These are phyloP conservation scores for Galago senegalensis DNA, from an alignment of 2,797 vertebrate genomes.

Conservation along the genomic window DNA sequence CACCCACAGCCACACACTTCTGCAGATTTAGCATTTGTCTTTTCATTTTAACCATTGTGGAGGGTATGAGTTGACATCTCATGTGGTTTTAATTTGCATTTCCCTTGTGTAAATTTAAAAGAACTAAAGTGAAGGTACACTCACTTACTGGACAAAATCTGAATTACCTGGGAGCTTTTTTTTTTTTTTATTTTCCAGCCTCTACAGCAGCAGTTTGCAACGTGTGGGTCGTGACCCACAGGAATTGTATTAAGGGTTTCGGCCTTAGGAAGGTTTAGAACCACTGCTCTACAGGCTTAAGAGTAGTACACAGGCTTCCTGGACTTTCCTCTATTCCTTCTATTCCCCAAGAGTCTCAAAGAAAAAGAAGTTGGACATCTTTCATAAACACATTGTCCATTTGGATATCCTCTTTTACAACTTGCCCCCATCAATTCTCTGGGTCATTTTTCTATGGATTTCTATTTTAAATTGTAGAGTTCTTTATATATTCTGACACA, in stretches of 20 bases:
- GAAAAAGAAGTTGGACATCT: neutral
- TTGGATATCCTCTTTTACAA: neutral
- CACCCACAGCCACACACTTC: neutral
- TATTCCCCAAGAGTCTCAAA: neutral
- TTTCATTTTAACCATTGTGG: neutral
- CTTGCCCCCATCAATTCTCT: neutral
- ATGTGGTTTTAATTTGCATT: neutral
- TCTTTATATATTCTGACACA: neutral
- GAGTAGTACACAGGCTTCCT: neutral
- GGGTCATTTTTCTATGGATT: conserved; percentile 6
- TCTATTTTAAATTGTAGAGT: neutral
- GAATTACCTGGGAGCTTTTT: neutral
- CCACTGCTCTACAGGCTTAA: too few species aligned
- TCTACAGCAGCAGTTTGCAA: too few species aligned
- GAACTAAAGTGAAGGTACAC: neutral
- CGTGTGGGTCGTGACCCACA: too few species aligned
- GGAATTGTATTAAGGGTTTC: too few species aligned
- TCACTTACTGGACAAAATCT: neutral
- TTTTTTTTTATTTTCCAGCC: neutral
- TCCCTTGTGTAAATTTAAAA: neutral
- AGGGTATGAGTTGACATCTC: neutral
- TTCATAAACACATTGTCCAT: neutral
- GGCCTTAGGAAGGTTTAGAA: too few species aligned
- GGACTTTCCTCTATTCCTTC: neutral
- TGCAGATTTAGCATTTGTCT: neutral